Evolutionary conservation across 2,113 vertebrate genomes (phyloP).

Genomic region (Psammodynastes pulverulentus): DNA sequence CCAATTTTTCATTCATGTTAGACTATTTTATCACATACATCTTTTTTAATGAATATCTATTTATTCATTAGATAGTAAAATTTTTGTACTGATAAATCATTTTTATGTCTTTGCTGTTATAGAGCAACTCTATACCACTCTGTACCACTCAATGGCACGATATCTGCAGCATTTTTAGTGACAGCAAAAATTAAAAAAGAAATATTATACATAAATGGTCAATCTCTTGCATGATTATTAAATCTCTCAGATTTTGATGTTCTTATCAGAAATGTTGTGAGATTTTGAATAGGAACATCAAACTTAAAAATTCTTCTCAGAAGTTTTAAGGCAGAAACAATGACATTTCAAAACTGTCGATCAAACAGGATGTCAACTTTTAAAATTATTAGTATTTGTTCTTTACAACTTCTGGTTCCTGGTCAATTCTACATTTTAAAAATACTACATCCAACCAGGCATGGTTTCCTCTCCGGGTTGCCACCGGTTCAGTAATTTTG

Average conservation of each 20-base stretch:
- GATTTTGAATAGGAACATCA: background rate
- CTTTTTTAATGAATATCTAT: slow-evolving; percentile 17
- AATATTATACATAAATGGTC: background rate
- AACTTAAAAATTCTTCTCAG: background rate
- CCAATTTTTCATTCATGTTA: slow-evolving; percentile 44
- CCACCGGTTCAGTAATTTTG: too few relatives aligned
- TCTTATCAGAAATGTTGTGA: background rate
- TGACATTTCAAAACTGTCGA: background rate
- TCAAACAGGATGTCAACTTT: background rate
- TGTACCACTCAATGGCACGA: background rate
- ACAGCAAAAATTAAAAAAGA: background rate
- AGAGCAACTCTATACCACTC: background rate
- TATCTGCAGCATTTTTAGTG: background rate
- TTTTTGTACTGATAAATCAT: slow-evolving; percentile 1
- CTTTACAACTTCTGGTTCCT: background rate
- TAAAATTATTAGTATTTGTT: background rate
- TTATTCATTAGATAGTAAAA: too few relatives aligned
- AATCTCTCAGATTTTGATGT: background rate
- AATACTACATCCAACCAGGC: background rate
- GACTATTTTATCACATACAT: slow-evolving; percentile 30
- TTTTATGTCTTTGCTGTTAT: background rate
- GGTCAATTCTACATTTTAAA: background rate
- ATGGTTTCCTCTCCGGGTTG: too few relatives aligned
- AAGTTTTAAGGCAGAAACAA: background rate
- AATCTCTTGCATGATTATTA: background rate